Conservation (phyloP, 2,888 invertebrate species). For the Pammene aurita region DNA sequence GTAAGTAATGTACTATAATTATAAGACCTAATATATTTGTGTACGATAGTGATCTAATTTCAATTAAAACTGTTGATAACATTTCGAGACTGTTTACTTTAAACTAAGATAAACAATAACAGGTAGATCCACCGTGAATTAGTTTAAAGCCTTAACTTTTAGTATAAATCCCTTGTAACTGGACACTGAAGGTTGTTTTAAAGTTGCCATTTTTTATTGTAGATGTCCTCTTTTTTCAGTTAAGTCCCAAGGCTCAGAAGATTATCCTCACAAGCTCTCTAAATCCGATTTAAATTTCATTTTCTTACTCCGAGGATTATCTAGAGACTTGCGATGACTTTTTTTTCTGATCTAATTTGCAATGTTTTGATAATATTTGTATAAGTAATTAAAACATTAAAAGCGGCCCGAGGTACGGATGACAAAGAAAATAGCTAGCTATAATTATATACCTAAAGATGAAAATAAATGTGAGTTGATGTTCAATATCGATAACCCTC, state of each 20-base stretch:
- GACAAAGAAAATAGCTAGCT: no score
- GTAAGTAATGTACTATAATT: no score
- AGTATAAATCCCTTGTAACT: slow-evolving; percentile 14
- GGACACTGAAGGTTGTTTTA: slow-evolving; percentile 8
- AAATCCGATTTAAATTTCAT: slow-evolving; percentile 33
- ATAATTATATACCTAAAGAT: no score
- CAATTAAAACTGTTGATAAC: no score
- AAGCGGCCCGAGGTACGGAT: background rate
- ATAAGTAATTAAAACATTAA: slow-evolving; percentile 4
- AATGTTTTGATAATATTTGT: slow-evolving; percentile 11
- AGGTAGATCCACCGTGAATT: slow-evolving; percentile 1
- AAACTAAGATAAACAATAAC: background rate
- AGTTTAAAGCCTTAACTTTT: background rate
- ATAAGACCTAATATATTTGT: no score
- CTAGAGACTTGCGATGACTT: slow-evolving; percentile 7
- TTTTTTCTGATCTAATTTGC: slow-evolving; percentile 11
- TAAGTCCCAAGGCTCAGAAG: background rate
- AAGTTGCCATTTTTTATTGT: slow-evolving; percentile 20
- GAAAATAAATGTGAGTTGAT: no score
- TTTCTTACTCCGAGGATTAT: slow-evolving; percentile 21
- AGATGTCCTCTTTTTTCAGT: slow-evolving; percentile 6
- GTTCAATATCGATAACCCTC: no score
- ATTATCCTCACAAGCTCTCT: slow-evolving; percentile 20
- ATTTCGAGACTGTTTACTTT: background rate
- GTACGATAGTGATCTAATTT: no score